A percentile compares a stretch with the other conserved stretches of the same genome.
These are phyloP conservation scores for Chionoecetes opilio DNA, from an alignment of 1,140 invertebrate species.

Conservation along the genomic window DNA sequence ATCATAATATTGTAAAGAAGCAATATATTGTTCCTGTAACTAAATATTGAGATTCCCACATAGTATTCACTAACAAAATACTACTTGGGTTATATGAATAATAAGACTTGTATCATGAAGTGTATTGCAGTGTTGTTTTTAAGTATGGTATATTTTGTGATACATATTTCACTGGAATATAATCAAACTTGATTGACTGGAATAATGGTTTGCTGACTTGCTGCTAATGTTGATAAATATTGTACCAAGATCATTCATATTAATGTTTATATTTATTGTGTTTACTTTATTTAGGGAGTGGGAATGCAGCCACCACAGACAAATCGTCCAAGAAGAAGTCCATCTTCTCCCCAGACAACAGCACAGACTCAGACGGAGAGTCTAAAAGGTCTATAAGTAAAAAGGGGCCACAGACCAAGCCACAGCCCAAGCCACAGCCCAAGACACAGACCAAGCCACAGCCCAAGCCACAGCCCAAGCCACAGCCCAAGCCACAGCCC, in stretches of 20 bases:
- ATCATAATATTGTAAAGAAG: too few relatives aligned
- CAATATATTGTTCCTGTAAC: too few relatives aligned
- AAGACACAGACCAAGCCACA: constrained; percentile 74
- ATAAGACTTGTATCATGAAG: neutral
- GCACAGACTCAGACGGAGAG: constrained; percentile 73
- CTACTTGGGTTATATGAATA: neutral
- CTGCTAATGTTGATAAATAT: neutral
- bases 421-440: constrained; percentile 65
- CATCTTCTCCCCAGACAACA: constrained; percentile 76
- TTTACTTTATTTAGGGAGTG: constrained; percentile 51
- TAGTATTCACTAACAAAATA: neutral
- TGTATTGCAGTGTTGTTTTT: neutral
- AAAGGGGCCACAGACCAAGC: constrained; percentile 66
- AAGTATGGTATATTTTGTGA: neutral
- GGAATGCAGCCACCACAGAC: constrained; percentile 58
- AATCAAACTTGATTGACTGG: neutral
- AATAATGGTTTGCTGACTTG: neutral
- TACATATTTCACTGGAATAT: neutral
- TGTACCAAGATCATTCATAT: too few relatives aligned
- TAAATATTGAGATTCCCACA: too few relatives aligned
- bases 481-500: too few relatives aligned
- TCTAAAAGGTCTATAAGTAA: constrained; percentile 70
- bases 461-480: too few relatives aligned
- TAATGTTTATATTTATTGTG: neutral
- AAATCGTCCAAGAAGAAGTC: constrained; percentile 75